Percentiles rank a stretch among this genome's conserved stretches.
phyloP scores from a whole-genome alignment of 2,888 invertebrate genomes.

The Caenorhabditis angaria region DNA sequence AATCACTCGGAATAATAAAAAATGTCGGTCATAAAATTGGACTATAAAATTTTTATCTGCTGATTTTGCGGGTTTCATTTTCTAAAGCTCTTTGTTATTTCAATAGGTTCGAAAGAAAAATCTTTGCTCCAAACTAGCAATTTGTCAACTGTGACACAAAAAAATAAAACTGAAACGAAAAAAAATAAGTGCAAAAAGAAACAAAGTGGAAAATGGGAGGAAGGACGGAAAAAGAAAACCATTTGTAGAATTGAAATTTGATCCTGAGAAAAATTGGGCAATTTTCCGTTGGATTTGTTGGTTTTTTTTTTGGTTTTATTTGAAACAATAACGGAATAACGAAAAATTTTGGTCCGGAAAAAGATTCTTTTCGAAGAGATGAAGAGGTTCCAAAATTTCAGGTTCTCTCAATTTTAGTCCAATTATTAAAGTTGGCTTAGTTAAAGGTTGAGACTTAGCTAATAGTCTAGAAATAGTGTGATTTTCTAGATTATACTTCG shows the following conservation, averaged over 20 bases:
- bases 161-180: neutral
- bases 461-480: too few relatives aligned
- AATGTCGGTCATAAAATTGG: neutral
- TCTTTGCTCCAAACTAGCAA: too few relatives aligned
- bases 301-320: neutral
- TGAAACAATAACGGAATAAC: too few relatives aligned
- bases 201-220: neutral
- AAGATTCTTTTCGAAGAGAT: too few relatives aligned
- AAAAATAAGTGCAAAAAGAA: slow-evolving; percentile 10
- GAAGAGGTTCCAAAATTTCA: too few relatives aligned
- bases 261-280: slow-evolving; percentile 2
- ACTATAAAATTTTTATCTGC: neutral
- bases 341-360: too few relatives aligned
- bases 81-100: neutral
- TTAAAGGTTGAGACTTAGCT: too few relatives aligned
- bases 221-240: neutral
- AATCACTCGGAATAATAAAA: neutral
- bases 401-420: too few relatives aligned
- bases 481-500: too few relatives aligned
- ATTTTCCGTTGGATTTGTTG: neutral
- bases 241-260: slow-evolving; percentile 4
- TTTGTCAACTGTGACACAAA: too few relatives aligned
- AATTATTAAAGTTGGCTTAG: too few relatives aligned
- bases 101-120: too few relatives aligned
- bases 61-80: neutral